Base-by-base conservation (phyloP, 1,140 invertebrate species). In the Aethina tumida region DNA sequence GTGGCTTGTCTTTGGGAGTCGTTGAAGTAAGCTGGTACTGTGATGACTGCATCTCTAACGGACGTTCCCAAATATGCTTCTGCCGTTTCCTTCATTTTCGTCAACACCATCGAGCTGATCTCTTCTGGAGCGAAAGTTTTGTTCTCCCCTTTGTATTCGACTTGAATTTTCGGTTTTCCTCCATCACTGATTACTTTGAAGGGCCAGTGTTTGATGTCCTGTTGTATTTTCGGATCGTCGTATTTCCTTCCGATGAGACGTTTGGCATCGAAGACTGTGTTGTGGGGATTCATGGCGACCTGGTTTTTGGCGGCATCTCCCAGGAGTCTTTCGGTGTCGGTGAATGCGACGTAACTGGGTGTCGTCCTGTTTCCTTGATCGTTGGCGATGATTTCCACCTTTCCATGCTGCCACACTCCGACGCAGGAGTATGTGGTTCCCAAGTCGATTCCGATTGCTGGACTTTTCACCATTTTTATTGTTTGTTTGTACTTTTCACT, bases 291-390 rank as follows among this genome's bases (percentile, higher is more conserved):
- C 77, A 91, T 87, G 53, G 83, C 67, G 9, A 73, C 70, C 48
- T 75, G 73, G 35, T 67, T 55, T 73, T 69, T 43, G 17, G 69
- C 67, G 3, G 70, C 71, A 42, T 73, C 67, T 25, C 70, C 70
- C 15, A 85, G 79, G 5, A 85, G 65, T 5, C 81, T 64, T 56
- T 89, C 85, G 0, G 77, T 81, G 45, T 88, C 83, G 3, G 78
- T 85, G 61, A 90, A 81, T 2, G 86, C 89, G 25, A 94, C 89
- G 65, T 92, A 93, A 37, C 81, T 84, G 5, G 88, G 87, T 28
- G 88, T 93, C 16, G 87, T 94, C 32, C 89, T 67, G 67, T 93
- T 94, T 17, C 90, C 91, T 68, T 92, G 88, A 60, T 94, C 90
- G 60, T 95, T 94, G 53, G 87, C 87, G 51, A n/a, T n/a, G n/a